phyloP scores from a whole-genome alignment of 2,888 invertebrate genomes.

The Minunthozetes semirufus region DNA sequence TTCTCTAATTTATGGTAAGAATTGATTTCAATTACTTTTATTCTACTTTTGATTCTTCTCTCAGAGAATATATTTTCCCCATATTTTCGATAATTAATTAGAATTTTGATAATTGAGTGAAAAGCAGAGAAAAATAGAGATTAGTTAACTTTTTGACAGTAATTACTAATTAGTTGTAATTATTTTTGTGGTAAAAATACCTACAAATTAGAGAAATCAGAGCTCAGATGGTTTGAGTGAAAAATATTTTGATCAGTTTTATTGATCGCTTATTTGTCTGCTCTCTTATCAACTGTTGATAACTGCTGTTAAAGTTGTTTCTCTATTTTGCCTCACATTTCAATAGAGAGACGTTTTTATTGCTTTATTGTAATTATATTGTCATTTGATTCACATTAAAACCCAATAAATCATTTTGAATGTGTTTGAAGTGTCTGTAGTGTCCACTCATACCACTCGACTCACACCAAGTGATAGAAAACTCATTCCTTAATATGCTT shows the following conservation, averaged over 20 bases:
- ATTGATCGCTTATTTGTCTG: neutral
- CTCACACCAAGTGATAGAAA: neutral
- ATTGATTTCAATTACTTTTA: neutral
- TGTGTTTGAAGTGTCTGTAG: neutral
- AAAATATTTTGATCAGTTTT: neutral
- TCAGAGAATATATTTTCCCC: neutral
- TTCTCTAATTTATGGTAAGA: neutral
- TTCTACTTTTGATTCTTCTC: neutral
- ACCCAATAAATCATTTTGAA: slow-evolving; percentile 1
- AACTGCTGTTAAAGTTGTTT: too few relatives aligned
- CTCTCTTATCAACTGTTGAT: slow-evolving; percentile 2
- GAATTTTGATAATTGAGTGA: too few relatives aligned
- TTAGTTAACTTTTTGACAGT: too few relatives aligned
- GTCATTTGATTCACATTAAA: slow-evolving; percentile 5
- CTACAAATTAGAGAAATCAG: too few relatives aligned
- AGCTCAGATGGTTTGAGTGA: neutral
- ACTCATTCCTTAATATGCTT: neutral
- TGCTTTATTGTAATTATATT: neutral
- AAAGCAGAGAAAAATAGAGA: too few relatives aligned
- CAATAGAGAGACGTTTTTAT: neutral
- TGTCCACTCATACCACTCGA: too few relatives aligned
- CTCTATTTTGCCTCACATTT: neutral
- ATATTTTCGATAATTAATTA: too few relatives aligned
- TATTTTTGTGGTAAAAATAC: too few relatives aligned
- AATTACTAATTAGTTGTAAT: too few relatives aligned